Evolutionary conservation across 1,140 invertebrate species (phyloP), one percentile per base, ranked within the genome.

Genomic region (Bombus balteatus): DNA sequence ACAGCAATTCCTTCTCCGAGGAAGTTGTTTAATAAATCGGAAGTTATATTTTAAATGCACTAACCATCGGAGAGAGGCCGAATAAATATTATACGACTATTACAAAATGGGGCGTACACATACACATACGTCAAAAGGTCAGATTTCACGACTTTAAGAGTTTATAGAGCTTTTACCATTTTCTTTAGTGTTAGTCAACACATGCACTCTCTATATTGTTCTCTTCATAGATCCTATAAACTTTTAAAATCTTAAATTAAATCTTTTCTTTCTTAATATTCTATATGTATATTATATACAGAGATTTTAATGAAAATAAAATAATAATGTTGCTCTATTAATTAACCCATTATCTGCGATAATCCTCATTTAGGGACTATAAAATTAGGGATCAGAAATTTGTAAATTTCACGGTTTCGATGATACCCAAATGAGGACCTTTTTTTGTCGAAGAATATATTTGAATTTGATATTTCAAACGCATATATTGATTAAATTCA

Each of bases 21-120:
- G 12, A n/a, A 80, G n/a, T 80, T 80, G 13, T 32, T 66, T n/a
- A 22, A 53, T 34, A 41, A 47, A 74, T 71, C 28, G 28, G 25
- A 47, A 80, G 13, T 70, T 37, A 53, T 39, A 2, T 39, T 57
- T 66, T 32, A 43, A n/a, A 43, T 43, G 70, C 39, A 28, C 2
- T 72, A 41, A n/a, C 43, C 34, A 53, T 47, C 4, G n/a, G 47
- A 66, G 65, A 75, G 32, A 76, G 71, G 53, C 41, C 81, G 65
- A 47, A 80, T 66, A 13, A 47, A 34, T 34, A 22, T 25, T 57
- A 41, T 59, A 59, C 13, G 57, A 75, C 34, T 76, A 28, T 37
- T 34, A 59, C 28, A 76, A 59, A 53, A 28, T 18, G 28, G 8
- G 13, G 13, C 37, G n/a, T 68, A 70, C 37, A 81, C 43, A 66